Evolutionary conservation across 1,140 invertebrate species (phyloP).

Genomic region (Diorhabda sublineata): DNA sequence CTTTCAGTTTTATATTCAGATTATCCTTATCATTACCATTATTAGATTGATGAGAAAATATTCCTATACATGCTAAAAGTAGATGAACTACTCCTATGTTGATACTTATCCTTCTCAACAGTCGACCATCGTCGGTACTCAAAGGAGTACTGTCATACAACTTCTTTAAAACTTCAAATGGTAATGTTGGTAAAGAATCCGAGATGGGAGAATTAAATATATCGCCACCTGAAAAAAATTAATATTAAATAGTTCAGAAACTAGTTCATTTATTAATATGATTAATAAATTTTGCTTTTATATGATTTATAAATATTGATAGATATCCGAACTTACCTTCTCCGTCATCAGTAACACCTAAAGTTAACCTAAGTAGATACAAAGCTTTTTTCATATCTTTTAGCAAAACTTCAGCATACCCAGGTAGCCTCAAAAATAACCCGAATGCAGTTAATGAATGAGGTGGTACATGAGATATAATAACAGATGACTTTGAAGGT

Average conservation of each 20-base stretch:
- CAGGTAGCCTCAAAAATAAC: constrained; percentile 78
- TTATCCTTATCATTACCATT: constrained; percentile 29
- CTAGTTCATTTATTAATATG: too few relatives aligned
- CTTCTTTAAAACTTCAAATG: constrained; percentile 79
- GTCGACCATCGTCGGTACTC: constrained; percentile 75
- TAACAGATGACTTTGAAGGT: constrained; percentile 41
- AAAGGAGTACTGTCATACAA: constrained; percentile 74
- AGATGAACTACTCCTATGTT: constrained; percentile 80
- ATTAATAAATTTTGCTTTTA: too few relatives aligned
- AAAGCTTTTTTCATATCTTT: constrained; percentile 79
- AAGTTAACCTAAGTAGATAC: constrained; percentile 75
- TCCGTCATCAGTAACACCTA: constrained; percentile 87
- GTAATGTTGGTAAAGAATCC: constrained; percentile 73
- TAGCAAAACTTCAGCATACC: constrained; percentile 83
- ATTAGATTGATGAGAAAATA: constrained; percentile 78
- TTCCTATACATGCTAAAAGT: constrained; percentile 79
- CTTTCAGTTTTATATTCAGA: constrained; percentile 45
- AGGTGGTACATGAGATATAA: constrained; percentile 65
- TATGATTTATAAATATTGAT: too few relatives aligned
- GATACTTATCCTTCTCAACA: constrained; percentile 73
- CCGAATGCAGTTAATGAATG: constrained; percentile 88
- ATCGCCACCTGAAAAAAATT: constrained; percentile 54
- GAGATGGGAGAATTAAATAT: constrained; percentile 74
- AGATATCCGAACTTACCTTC: constrained; percentile 64
- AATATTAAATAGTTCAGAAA: not conserved